Percentiles rank a stretch among this genome's conserved stretches.
phyloP scores from a whole-genome alignment of 1,140 invertebrate species.

The Potamilus streckersoni region DNA sequence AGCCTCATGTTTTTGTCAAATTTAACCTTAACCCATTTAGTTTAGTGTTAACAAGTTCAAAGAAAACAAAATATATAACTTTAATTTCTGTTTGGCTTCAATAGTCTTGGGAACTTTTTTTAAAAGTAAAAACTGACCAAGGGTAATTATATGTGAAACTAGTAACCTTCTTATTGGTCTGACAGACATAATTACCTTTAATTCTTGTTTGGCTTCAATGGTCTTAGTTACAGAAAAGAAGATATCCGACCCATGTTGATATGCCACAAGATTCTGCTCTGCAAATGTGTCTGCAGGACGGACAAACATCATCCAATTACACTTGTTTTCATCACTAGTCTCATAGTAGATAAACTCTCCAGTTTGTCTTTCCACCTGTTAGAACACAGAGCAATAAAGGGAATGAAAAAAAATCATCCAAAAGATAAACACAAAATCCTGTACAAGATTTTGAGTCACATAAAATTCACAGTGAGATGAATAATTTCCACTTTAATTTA shows the following conservation, averaged over 20 bases:
- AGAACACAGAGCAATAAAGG: not conserved
- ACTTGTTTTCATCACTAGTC: conserved; percentile 59
- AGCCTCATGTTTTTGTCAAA: too few relatives aligned
- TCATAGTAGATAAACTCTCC: conserved; percentile 51
- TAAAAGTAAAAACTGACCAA: too few relatives aligned
- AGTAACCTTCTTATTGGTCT: not conserved
- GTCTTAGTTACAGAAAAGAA: conserved; percentile 58
- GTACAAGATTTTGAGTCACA: not conserved
- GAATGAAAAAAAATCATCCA: not conserved
- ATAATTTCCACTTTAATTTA: not conserved
- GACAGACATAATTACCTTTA: conserved; percentile 51
- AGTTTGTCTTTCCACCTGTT: conserved; percentile 48
- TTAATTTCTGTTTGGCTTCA: conserved; percentile 60
- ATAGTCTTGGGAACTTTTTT: conserved; percentile 50
- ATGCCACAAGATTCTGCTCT: conserved; percentile 63
- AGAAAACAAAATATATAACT: conserved; percentile 40
- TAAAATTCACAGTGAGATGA: not conserved
- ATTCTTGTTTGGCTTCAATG: conserved; percentile 60
- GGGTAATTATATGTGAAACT: not conserved
- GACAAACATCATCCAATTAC: conserved; percentile 68
- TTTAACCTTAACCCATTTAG: too few relatives aligned
- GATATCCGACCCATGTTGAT: conserved; percentile 58
- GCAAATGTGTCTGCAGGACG: conserved; percentile 55
- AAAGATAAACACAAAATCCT: too few relatives aligned
- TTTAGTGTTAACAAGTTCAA: too few relatives aligned